Base-by-base conservation (phyloP, 2,797 vertebrate species). In the Lepilemur ruficaudatus region DNA sequence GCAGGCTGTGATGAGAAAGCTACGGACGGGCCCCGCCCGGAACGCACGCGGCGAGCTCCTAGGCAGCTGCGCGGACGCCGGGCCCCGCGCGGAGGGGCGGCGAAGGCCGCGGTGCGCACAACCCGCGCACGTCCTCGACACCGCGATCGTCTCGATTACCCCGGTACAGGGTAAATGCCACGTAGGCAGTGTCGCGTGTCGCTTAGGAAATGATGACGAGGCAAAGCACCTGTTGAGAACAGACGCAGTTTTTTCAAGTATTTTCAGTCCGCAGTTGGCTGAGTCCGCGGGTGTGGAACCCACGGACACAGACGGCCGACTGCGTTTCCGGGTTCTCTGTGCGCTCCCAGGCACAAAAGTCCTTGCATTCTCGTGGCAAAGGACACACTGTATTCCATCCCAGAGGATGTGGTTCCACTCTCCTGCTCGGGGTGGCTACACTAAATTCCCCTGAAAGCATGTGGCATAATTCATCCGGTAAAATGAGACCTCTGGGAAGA, bases 111-210 rank as follows among this genome's bases (percentile, higher is more conserved):
- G 22, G 55, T 23, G 55, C 4, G 55, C 55, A 22, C 55, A 57
- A 4, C 22, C 55, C 55, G 55, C 22, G 22, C 9, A 4, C 55
- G 55, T 25, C 55, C 55, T 55, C 55, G 4, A 10, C 22, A 10
- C 55, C 1, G 55, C 55, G 55, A 10, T 23, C 32, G 25, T 35
- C 75, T 25, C 12, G 32, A 13, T 35, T 4, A 14, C 75, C 14
- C n/a, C 11, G 15, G 14, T 8, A n/a, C 75, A 23, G 32, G 23
- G 75, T 55, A 23, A 52, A 35, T 35, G 7, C 32, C n/a, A 35
- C 4, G 48, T 25, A 4, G 35, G 23, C 5, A n/a, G 14, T 35
- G 25, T 4, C 1, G n/a, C 22, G 11, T 48, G 20, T 23, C 2
- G 32, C 9, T 78, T 35, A 25, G 32, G 75, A 35, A 52, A n/a